Conservation (phyloP, 2,888 invertebrate genomes). For the Coleophora flavipennella region DNA sequence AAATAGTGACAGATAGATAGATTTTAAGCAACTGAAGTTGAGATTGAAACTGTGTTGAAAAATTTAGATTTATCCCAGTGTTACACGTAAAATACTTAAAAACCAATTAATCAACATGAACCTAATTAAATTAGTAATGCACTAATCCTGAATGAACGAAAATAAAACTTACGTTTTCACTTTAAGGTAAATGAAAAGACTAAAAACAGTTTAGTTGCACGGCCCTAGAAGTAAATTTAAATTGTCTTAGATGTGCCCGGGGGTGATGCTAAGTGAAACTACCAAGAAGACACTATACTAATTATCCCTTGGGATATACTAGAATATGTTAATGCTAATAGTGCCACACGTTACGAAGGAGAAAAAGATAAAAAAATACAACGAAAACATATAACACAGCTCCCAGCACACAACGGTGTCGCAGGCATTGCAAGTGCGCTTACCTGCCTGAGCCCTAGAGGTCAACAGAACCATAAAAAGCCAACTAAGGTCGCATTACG, state of each 20-base stretch:
- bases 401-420: neutral
- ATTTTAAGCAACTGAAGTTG: constrained; percentile 40
- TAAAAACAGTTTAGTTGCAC: too few species aligned
- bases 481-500: neutral
- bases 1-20: constrained; percentile 65
- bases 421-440: neutral
- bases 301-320: too few species aligned
- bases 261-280: too few species aligned
- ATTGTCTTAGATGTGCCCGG: too few species aligned
- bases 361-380: neutral
- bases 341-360: neutral
- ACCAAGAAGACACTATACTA: too few species aligned
- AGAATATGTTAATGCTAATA: neutral
- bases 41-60: constrained; percentile 38
- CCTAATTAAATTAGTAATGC: too few species aligned
- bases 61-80: neutral
- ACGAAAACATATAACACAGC: neutral
- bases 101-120: too few species aligned
- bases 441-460: neutral
- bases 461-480: constrained; percentile 1
- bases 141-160: too few species aligned
- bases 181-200: too few species aligned
- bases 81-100: too few species aligned
- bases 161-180: too few species aligned
- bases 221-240: too few species aligned